A percentile compares a stretch with the other conserved stretches of the same genome.
Evolutionary conservation across 1,140 invertebrate species (phyloP).

Genomic region (Drosophila azteca): DNA sequence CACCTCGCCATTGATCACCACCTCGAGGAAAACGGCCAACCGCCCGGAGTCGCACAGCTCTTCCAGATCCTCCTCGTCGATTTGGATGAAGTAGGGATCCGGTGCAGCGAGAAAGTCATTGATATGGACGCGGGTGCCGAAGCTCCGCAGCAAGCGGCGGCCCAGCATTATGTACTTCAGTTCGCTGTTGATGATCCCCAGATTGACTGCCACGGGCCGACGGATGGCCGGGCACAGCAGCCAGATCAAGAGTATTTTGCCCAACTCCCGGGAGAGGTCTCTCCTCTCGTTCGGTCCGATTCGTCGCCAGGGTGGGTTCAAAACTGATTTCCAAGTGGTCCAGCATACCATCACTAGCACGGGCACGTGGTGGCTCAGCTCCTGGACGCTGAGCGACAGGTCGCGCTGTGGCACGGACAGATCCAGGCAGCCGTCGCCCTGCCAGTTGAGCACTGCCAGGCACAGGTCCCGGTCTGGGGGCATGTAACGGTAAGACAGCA

Average conservation of each 20-base stretch:
- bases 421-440: constrained; percentile 1
- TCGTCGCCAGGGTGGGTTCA: neutral
- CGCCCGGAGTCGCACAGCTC: too few relatives aligned
- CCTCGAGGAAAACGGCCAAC: too few relatives aligned
- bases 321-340: neutral
- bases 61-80: too few relatives aligned
- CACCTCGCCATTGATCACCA: too few relatives aligned
- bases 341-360: constrained; percentile 31
- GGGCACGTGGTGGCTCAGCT: constrained; percentile 1
- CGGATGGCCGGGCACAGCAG: constrained; percentile 15
- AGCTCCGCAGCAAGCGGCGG: too few relatives aligned
- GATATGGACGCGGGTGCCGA: too few relatives aligned
- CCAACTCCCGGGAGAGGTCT: too few relatives aligned
- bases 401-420: constrained; percentile 1
- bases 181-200: constrained; percentile 13
- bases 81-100: too few relatives aligned
- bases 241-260: constrained; percentile 21
- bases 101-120: too few relatives aligned
- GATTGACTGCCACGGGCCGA: neutral
- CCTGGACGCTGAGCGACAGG: neutral
- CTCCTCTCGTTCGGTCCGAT: neutral
- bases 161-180: too few relatives aligned
- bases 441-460: constrained; percentile 28
- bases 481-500: too few relatives aligned
- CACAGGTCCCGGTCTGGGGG: constrained; percentile 6